Evolutionary conservation across 2,113 vertebrate genomes (phyloP).

Genomic region (Erythrocebus patas): DNA sequence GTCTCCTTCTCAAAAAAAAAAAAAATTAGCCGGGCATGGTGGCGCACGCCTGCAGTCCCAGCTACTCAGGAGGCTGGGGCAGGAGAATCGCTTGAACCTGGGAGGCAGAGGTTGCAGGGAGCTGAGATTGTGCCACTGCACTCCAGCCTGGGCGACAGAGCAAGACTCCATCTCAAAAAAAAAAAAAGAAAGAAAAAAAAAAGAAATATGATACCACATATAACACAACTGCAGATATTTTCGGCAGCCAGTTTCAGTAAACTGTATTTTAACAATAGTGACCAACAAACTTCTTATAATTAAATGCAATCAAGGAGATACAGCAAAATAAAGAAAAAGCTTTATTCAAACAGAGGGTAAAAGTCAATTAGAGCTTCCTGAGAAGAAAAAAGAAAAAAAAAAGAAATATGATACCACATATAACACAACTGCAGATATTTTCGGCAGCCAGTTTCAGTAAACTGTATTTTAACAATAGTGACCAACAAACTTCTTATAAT

Average conservation of each 20-base stretch:
- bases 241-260: background rate
- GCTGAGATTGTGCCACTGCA: too few species aligned
- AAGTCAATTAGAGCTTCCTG: background rate
- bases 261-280: conserved; percentile 1
- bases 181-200: too few species aligned
- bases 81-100: too few species aligned
- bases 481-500: conserved; percentile 13
- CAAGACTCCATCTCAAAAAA: too few species aligned
- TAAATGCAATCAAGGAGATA: background rate
- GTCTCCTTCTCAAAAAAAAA: too few species aligned
- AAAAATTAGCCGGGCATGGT: too few species aligned
- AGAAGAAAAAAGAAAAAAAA: too few species aligned
- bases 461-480: conserved; percentile 3
- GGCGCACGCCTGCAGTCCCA: too few species aligned
- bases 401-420: background rate
- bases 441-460: background rate
- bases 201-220: background rate
- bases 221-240: background rate
- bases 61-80: too few species aligned
- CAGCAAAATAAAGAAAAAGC: background rate
- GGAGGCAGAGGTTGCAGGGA: too few species aligned
- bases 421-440: background rate
- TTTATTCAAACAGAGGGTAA: background rate
- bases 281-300: conserved; percentile 13
- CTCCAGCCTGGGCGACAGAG: too few species aligned